A percentile compares a stretch with the other conserved stretches of the same genome.
These are phyloP conservation scores for Aporophyla lueneburgensis DNA, from an alignment of 2,888 invertebrate species.

Conservation along the genomic window DNA sequence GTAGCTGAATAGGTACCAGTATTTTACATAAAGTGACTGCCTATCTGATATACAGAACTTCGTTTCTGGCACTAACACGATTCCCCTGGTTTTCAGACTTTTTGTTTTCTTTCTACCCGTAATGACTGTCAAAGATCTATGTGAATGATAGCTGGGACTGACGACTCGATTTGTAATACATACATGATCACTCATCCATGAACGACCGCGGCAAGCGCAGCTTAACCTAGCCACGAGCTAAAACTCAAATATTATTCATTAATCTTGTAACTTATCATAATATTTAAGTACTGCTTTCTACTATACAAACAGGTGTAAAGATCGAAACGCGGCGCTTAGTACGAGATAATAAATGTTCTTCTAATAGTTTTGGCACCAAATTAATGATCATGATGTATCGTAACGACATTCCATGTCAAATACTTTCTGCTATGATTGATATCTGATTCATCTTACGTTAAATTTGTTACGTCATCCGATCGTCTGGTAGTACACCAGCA, in stretches of 20 bases:
- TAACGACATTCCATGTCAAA: slow-evolving; percentile 23
- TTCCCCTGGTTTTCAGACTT: background rate
- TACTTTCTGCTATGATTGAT: slow-evolving; percentile 30
- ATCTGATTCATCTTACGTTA: slow-evolving; percentile 12
- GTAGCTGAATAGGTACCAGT: background rate
- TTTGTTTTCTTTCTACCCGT: background rate
- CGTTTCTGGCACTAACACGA: background rate
- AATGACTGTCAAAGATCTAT: background rate
- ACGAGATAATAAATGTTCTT: background rate
- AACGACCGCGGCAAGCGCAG: background rate
- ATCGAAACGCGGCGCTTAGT: slow-evolving; percentile 4
- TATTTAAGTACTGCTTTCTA: slow-evolving; percentile 18
- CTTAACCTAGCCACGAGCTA: background rate
- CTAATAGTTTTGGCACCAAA: slow-evolving; percentile 37
- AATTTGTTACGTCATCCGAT: background rate
- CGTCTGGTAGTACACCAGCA: background rate
- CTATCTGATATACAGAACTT: background rate
- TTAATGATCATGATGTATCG: slow-evolving; percentile 29
- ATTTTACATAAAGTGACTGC: background rate
- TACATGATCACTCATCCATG: background rate
- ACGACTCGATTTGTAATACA: background rate
- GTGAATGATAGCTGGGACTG: background rate
- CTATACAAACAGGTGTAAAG: background rate
- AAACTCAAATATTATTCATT: background rate
- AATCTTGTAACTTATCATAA: slow-evolving; percentile 2